A percentile compares a stretch with the other conserved stretches of the same genome.
Evolutionary conservation across 2,113 vertebrate species (phyloP).

Genomic region (Polyodon spathula): DNA sequence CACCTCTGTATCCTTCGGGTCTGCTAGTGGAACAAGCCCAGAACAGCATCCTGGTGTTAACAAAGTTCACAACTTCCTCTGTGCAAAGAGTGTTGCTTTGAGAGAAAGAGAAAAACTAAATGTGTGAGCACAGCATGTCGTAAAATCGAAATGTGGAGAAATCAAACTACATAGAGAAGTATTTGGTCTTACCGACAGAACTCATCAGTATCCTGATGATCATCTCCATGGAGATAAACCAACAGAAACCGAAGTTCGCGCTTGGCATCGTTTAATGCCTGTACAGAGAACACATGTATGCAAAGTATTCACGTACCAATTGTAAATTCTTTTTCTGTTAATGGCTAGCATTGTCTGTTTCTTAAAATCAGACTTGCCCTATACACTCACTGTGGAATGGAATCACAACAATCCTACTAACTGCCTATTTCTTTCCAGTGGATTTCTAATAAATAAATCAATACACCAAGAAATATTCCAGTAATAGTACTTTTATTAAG

Average conservation of each 20-base stretch:
- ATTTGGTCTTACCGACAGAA: constrained; percentile 77
- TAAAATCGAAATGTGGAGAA: background rate
- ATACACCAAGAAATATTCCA: too few relatives aligned
- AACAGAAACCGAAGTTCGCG: constrained; percentile 91
- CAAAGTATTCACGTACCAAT: too few relatives aligned
- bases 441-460: too few relatives aligned
- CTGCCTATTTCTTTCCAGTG: too few relatives aligned
- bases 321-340: too few relatives aligned
- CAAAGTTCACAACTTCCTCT: constrained; percentile 81
- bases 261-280: constrained; percentile 96
- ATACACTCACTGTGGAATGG: too few relatives aligned
- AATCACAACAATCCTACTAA: too few relatives aligned
- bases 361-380: too few relatives aligned
- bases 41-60: constrained; percentile 93
- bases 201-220: constrained; percentile 94
- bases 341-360: too few relatives aligned
- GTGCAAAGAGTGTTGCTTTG: constrained; percentile 75
- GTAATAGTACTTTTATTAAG: too few relatives aligned
- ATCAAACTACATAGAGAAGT: background rate
- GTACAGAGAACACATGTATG: background rate
- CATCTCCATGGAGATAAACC: constrained; percentile 95
- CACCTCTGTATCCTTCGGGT: constrained; percentile 94
- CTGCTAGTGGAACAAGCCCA: constrained; percentile 97
- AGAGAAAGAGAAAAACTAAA: constrained; percentile 12
- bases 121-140: background rate